Evolutionary conservation across 1,140 invertebrate genomes (phyloP).

Genomic region (Brachionus koreanus): DNA sequence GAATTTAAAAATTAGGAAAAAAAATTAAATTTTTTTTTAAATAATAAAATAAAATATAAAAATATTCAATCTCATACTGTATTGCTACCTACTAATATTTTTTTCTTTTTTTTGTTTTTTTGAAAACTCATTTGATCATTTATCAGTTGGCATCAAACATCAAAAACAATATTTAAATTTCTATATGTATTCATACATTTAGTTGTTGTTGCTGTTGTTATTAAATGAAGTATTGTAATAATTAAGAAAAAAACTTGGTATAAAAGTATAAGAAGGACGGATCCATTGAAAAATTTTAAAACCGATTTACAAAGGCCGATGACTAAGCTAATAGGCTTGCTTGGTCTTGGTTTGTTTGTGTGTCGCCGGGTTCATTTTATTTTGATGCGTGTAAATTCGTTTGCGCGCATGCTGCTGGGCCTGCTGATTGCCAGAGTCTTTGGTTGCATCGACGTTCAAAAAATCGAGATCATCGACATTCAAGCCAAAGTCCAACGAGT

Average conservation of each 20-base stretch:
- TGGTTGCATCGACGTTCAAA: not conserved
- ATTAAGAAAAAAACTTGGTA: not conserved
- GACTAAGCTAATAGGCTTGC: not conserved
- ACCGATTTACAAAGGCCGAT: not conserved
- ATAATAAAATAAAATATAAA: not conserved
- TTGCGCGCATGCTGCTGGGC: not conserved
- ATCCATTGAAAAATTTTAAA: not conserved
- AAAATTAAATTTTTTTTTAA: not conserved
- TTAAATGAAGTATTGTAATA: too few species aligned
- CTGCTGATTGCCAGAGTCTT: not conserved
- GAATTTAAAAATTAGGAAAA: not conserved
- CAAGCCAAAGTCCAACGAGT: not conserved
- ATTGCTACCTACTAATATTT: not conserved
- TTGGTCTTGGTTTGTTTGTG: not conserved
- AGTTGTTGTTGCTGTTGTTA: too few species aligned
- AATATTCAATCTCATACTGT: not conserved
- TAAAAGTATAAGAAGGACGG: not conserved
- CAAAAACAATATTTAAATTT: too few species aligned
- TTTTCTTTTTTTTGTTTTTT: not conserved
- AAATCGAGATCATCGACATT: conserved; percentile 7
- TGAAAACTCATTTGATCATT: too few species aligned
- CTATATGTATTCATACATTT: too few species aligned
- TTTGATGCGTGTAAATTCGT: conserved; percentile 4
- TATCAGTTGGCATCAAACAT: too few species aligned
- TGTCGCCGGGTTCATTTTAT: not conserved